Evolutionary conservation across 2,113 vertebrate species (phyloP).

Genomic region (Caloenas nicobarica): DNA sequence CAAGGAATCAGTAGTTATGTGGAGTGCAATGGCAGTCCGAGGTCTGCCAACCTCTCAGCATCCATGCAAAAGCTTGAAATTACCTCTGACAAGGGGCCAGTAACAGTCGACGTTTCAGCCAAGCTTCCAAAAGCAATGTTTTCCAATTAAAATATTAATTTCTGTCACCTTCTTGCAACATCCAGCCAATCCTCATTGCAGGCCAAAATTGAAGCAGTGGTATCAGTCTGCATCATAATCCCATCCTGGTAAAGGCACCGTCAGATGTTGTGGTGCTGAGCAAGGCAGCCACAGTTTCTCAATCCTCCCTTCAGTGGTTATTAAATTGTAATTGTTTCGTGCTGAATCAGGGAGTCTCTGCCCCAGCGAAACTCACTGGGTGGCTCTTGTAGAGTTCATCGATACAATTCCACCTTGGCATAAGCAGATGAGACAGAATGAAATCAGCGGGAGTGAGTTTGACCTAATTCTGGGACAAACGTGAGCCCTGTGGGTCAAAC

Average conservation of each 20-base stretch:
- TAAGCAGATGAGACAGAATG: background rate
- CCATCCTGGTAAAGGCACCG: background rate
- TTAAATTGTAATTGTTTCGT: slow-evolving; percentile 43
- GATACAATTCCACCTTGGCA: slow-evolving; percentile 8
- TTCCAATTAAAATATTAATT: background rate
- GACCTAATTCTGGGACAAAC: slow-evolving; percentile 37
- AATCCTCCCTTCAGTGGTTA: slow-evolving; percentile 35
- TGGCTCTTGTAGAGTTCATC: slow-evolving; percentile 22
- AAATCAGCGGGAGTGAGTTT: background rate
- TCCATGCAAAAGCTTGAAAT: background rate
- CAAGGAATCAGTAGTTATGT: rapidly evolving
- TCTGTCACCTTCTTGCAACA: background rate
- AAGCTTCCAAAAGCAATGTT: background rate
- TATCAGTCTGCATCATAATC: background rate
- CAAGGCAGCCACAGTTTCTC: slow-evolving; percentile 49
- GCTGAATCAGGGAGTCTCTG: slow-evolving; percentile 53
- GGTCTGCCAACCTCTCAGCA: background rate
- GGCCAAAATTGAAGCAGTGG: background rate
- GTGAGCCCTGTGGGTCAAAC: background rate
- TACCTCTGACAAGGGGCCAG: background rate
- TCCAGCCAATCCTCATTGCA: rapidly evolving
- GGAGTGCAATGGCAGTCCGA: rapidly evolving
- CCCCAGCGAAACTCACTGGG: slow-evolving; percentile 45
- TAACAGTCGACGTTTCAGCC: background rate
- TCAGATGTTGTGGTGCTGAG: slow-evolving; percentile 16